Base-by-base conservation (phyloP, 2,888 invertebrate species). In the Drepana falcataria region DNA sequence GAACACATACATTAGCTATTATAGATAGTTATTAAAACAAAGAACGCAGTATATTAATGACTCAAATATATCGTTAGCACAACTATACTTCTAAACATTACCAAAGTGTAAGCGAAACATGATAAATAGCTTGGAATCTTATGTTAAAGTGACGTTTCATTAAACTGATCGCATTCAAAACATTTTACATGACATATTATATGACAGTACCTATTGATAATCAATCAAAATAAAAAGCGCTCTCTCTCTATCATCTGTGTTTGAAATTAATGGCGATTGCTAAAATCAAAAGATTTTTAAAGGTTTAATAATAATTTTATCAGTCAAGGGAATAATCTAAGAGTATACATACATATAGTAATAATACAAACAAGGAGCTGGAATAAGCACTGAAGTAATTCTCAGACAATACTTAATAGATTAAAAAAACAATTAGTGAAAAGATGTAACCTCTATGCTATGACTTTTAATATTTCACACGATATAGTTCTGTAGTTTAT, bases 1-100 rank as follows among this genome's bases (percentile, higher is more conserved):
- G 85, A 85, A 85, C 82, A 85, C 83, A 79, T 79, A 79, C 68
- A 69, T 61, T 73, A 69, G 70, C 62, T 73, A 72, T 68, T 68
- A 65, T 63, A 21, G 21, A 21, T 21, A 21, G 21, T 57, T 53
- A 49, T 51, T 54, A 51, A 58, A 56, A 52, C 48, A 58, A 62
- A 56, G 48, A 47, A 57, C 59, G 57, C 54, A 59, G 53, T 48
- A 56, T 51, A 54, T 51, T n/a, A 40, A 51, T 51, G 51, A 51
- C 51, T 40, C 40, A 4, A 37, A 51, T 40, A 34, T 41, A 40
- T 51, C 21, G 40, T 37, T 9, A 51, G 7, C 33, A 51, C 37
- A 49, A 37, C 7, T 35, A 49, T 41, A 40, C 21, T 33, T 40
- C 7, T 4, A 49, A 57, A 59, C 51, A 56, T 49, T 56, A 49